Evolutionary conservation across 2,797 vertebrate species (phyloP), one percentile per base, ranked within the genome.

Genomic region (Allobates femoralis): DNA sequence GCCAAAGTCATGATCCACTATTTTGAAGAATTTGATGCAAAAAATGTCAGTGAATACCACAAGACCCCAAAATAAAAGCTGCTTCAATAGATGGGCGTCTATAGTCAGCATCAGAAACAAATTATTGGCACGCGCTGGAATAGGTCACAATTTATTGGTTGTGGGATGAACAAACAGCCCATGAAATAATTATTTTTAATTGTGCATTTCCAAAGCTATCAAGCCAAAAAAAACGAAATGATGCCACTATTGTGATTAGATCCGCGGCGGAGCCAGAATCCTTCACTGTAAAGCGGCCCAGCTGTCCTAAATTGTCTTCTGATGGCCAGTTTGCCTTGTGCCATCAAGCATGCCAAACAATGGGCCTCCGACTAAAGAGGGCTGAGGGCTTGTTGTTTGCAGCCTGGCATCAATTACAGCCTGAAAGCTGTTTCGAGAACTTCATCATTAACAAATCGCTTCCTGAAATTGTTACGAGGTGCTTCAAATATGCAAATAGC

Each of bases 101-200:
- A 21, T 18, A 81, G 3, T 5, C 34, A 16, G 41, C 30, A 73
- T 66, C 51, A 21, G 62, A 53, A 10, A 55, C 21, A 90, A 90
- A 91, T 88, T 92, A 92, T 94, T 93, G 93, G 93, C 91, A 92
- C 91, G 94, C 94, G 90, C 90, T 89, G 89, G 89, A 90, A 90
- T 92, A 93, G 94, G 93, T 93, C 93, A 92, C 90, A 89, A 92
- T 92, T 93, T 93, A 93, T 94, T 95, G 92, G 93, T 94, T 92
- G 92, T 93, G 92, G 92, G 93, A 93, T 90, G 95, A 95, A 94
- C 94, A 94, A 94, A 93, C 94, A 94, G 94, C 93, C 94, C 93
- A 94, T 94, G 94, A 94, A 95, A 95, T 95, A 95, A 95, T 95
- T 95, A 95, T 94, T 95, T 95, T 94, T 94, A 94, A 95, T 95